phyloP scores from a whole-genome alignment of 2,113 vertebrate species.

The Misgurnus mizolepis region DNA sequence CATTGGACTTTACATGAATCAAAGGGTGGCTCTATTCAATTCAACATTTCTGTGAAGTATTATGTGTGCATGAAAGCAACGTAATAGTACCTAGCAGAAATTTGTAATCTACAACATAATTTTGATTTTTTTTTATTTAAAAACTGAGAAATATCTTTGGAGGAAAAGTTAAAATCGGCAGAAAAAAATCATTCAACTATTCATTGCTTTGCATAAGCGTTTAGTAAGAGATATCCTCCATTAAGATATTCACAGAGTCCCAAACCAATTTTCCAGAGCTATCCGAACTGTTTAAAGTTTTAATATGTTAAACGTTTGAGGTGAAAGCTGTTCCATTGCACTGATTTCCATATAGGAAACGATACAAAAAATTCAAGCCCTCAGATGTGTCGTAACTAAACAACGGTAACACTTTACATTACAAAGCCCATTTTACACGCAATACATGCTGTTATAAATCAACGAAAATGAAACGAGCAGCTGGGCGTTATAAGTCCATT shows the following conservation, averaged over 20 bases:
- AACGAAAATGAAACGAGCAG: no score
- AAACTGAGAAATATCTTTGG: conserved; percentile 11
- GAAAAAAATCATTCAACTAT: background rate
- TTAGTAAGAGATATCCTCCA: background rate
- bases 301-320: conserved; percentile 21
- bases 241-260: conserved; percentile 25
- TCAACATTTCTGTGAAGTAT: background rate
- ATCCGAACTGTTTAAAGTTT: background rate
- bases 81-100: background rate
- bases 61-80: background rate
- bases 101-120: background rate
- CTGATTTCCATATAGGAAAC: conserved; percentile 45
- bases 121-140: conserved; percentile 38
- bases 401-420: background rate
- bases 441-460: background rate
- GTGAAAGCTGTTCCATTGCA: conserved; percentile 56
- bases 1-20: conserved; percentile 44
- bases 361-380: conserved; percentile 26
- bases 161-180: conserved; percentile 9
- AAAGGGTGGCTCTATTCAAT: conserved; percentile 1
- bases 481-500: no score
- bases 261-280: conserved; percentile 24
- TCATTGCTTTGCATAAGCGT: conserved; percentile 20
- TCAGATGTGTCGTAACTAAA: background rate
- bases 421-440: background rate